Conservation (phyloP, 2,888 invertebrate species). For the Hyposoter dolosus region DNA sequence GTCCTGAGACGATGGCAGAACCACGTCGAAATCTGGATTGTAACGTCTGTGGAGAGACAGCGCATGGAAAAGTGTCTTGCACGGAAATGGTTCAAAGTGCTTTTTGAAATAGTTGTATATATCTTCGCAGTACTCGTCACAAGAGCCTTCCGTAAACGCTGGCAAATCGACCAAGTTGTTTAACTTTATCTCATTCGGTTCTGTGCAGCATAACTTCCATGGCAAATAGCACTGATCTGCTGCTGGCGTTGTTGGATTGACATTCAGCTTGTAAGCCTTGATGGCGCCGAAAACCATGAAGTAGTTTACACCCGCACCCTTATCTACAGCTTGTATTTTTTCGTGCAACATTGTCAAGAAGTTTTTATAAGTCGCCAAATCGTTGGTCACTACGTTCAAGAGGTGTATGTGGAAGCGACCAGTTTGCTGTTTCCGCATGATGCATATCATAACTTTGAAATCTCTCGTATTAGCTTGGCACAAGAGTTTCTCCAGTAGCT, state of each 20-base stretch:
- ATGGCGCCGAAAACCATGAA: neutral
- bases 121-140: neutral
- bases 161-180: neutral
- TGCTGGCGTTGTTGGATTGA: neutral
- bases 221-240: conserved; percentile 4
- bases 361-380: neutral
- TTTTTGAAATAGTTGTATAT: neutral
- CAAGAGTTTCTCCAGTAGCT: neutral
- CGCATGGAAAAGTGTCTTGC: neutral
- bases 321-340: neutral
- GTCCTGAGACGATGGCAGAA: neutral
- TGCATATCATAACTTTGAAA: neutral
- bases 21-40: neutral
- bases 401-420: conserved; percentile 8
- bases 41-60: neutral
- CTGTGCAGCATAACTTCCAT: neutral
- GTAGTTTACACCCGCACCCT: neutral
- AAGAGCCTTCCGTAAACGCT: neutral
- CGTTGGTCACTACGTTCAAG: neutral
- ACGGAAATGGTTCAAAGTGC: neutral
- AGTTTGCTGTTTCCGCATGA: neutral
- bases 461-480: neutral
- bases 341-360: neutral
- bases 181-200: neutral
- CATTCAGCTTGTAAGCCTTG: conserved; percentile 3